Base-by-base conservation (phyloP, 2,113 vertebrate species). In the Psilopogon haemacephalus region DNA sequence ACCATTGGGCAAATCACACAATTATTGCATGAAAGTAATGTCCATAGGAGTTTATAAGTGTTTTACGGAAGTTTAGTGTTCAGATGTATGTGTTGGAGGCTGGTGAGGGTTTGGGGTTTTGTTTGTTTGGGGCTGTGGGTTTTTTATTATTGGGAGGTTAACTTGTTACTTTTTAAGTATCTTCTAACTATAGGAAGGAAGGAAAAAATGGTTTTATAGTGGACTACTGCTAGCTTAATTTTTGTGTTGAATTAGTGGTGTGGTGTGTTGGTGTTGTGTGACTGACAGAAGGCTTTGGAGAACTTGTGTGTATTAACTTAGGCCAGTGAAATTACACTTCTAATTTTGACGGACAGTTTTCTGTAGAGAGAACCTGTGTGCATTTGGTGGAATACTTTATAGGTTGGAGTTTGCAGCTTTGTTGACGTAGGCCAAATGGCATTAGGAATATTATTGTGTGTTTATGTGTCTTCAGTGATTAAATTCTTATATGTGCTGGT, bases 211-310 rank as follows among this genome's bases (percentile, higher is more conserved):
- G 2, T 69, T 88, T 88, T 86, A 44, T 21, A 60, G 23, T 69
- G 4, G 52, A 23, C 15, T 74, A 21, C 48, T 86, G 46, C 59
- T 89, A 32, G 35, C 12, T 12, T 64, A n/a, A 63, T 71, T 68
- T 46, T 74, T 8, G 18, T 71, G 0, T 52, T 0, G 0, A 42
- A n/a, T 56, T 81, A 65, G 42, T 23, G 72, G 9, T 38, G 42
- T 23, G 72, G 9, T 38, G 13, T n/a, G 16, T 74, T 73, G 46
- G 24, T 67, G 21, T 33, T 70, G 9, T 56, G n/a, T 84, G 44
- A 19, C 50, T 75, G 77, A n/a, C 35, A 38, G 55, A 32, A 63
- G 18, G 48, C 62, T 84, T 78, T 90, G 63, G 65, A 84, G n/a
- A 77, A n/a, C 35, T 84, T 63, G 38, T 9, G 76, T 78, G 2